A percentile compares a stretch with the other conserved stretches of the same genome.
These are phyloP conservation scores for Genyomyrus donnyi DNA, from an alignment of 2,113 vertebrate species.

Conservation along the genomic window DNA sequence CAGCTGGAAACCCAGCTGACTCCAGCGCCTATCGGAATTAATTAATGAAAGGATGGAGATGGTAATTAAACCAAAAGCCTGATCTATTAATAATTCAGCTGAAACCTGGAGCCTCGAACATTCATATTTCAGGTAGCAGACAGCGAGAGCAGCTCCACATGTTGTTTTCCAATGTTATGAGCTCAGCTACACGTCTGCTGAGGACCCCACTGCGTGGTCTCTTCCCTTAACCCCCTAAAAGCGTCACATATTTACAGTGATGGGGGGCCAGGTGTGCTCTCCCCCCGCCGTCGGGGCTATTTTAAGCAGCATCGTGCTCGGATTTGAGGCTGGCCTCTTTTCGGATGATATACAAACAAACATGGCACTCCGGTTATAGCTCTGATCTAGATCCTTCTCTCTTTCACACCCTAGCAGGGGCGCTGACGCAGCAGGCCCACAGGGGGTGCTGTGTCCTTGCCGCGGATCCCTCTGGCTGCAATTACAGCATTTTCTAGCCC, in stretches of 20 bases:
- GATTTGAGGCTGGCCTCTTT: background rate
- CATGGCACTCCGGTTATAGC: background rate
- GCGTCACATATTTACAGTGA: background rate
- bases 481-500: background rate
- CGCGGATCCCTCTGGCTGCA: background rate
- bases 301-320: background rate
- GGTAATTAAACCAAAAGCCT: conserved; percentile 12
- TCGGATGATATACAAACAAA: background rate
- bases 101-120: background rate
- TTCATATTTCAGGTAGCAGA: conserved; percentile 12
- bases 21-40: background rate
- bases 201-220: background rate
- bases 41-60: background rate
- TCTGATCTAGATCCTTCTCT: background rate
- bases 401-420: background rate
- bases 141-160: background rate
- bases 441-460: background rate
- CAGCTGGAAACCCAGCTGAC: background rate
- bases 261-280: background rate
- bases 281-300: background rate
- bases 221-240: background rate
- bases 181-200: background rate
- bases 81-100: conserved; percentile 12
- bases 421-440: background rate
- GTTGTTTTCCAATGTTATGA: background rate